Percentiles rank a stretch among this genome's conserved stretches.
Conservation (phyloP, 2,888 invertebrate genomes). For the Ashinkailepas kermadecensis region DNA sequence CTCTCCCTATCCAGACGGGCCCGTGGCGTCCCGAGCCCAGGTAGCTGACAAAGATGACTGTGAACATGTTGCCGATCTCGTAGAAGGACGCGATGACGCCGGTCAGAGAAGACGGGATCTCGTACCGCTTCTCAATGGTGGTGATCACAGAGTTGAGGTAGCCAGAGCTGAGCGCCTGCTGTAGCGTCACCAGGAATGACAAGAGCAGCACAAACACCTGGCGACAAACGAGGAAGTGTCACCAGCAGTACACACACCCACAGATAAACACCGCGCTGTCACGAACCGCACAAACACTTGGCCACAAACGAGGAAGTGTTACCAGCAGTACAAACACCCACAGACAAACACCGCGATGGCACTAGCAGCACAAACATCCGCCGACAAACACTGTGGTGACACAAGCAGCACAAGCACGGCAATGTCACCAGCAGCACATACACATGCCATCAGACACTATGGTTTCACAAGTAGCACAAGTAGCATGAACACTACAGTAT, state of each 20-base stretch:
- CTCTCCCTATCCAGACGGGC: slow-evolving; percentile 89
- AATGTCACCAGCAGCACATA: background rate
- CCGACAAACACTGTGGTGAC: background rate
- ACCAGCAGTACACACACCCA: background rate
- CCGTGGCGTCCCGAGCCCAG: slow-evolving; percentile 85
- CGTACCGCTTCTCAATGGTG: slow-evolving; percentile 85
- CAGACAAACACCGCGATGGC: background rate
- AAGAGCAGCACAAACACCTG: slow-evolving; percentile 80
- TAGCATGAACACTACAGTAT: background rate
- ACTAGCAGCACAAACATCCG: background rate
- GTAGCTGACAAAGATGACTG: slow-evolving; percentile 92
- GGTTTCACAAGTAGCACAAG: background rate
- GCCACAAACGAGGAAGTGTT: background rate
- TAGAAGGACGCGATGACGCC: slow-evolving; percentile 90
- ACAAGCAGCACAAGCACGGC: background rate
- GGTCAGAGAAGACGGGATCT: slow-evolving; percentile 86
- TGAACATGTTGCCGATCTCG: slow-evolving; percentile 90
- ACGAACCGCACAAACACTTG: background rate
- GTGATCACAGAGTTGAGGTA: slow-evolving; percentile 94
- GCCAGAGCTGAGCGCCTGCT: slow-evolving; percentile 82
- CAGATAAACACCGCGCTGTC: background rate
- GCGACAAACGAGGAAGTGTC: background rate
- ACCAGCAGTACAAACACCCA: background rate
- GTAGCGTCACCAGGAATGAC: slow-evolving; percentile 80
- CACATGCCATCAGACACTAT: background rate